Base-by-base conservation (phyloP, 2,113 vertebrate genomes). In the Rhinogobius similis region DNA sequence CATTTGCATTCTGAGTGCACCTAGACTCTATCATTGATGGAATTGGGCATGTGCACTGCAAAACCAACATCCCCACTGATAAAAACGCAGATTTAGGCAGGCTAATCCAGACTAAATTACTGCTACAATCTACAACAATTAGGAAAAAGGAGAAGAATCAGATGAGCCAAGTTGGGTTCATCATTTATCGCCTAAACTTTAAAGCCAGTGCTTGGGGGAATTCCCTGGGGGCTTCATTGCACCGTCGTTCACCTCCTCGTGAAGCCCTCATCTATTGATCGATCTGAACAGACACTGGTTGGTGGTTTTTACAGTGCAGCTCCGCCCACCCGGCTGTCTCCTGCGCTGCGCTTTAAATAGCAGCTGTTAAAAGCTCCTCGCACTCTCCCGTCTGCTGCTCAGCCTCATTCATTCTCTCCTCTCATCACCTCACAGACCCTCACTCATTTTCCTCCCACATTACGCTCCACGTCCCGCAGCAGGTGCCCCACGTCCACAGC, bases 311-410 rank as follows among this genome's bases (percentile, higher is more conserved):
- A 67, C 78, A 84, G 82, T 13, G 73, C 38, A 36, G 82, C 87
- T 79, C 90, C 90, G 67, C 92, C 90, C 67, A 18, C 82, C 76
- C 70, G 50, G 18, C 80, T 67, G 81, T 85, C 82, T 81, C 74
- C 77, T 76, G 79, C 87, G 87, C 89, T 90, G 90, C 41, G 91
- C 93, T 92, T 92, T 92, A 93, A 94, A 94, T 94, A 93, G 92
- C 93, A 90, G 87, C 91, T 92, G 91, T 90, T 83, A 80, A 90
- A 90, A 89, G 78, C 78, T 50, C 80, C 75, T 62, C 81, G 67
- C 75, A 84, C 50, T 69, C 80, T 76, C 78, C 78, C 13, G 82
- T 81, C 80, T 71, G 79, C 75, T 27, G 77, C 62, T 71, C 72
- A 68, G 61, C 18, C 55, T 58, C 55, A 55, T 26, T 58, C 71